Conservation (phyloP, 2,797 vertebrate species). For the Melanotaenia pygmaea region DNA sequence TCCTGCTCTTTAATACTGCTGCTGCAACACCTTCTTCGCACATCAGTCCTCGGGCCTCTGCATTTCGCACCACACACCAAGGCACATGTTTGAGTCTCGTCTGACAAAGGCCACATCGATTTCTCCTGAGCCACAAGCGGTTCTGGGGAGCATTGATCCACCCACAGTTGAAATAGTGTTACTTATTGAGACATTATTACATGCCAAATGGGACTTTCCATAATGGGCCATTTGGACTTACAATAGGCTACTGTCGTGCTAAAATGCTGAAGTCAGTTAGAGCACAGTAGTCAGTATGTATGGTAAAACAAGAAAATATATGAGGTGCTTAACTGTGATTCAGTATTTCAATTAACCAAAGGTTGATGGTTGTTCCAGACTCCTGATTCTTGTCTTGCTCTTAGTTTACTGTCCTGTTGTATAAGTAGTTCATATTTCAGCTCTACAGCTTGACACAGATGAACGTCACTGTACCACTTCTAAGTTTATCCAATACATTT, state of each 20-base stretch:
- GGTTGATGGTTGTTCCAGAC: not conserved
- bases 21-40: constrained; percentile 25
- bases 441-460: not conserved
- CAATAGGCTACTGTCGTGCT: constrained; percentile 28
- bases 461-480: not conserved
- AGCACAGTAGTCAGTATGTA: not conserved
- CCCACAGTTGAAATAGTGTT: constrained; percentile 44
- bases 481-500: not conserved
- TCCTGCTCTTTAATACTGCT: constrained; percentile 12
- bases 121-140: constrained; percentile 16
- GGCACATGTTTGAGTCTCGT: constrained; percentile 4
- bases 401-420: not conserved
- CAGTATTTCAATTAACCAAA: too few species aligned
- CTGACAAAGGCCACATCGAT: constrained; percentile 57
- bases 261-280: not conserved
- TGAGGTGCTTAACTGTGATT: not conserved
- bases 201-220: constrained; percentile 46
- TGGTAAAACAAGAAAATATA: constrained; percentile 2
- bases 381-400: not conserved
- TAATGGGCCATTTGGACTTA: constrained; percentile 36
- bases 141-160: constrained; percentile 49
- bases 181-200: constrained; percentile 59
- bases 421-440: not conserved
- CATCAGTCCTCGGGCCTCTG: constrained; percentile 42
- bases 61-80: constrained; percentile 28